phyloP scores from a whole-genome alignment of 2,888 invertebrate genomes.

The Lasioglossum leucozonium region DNA sequence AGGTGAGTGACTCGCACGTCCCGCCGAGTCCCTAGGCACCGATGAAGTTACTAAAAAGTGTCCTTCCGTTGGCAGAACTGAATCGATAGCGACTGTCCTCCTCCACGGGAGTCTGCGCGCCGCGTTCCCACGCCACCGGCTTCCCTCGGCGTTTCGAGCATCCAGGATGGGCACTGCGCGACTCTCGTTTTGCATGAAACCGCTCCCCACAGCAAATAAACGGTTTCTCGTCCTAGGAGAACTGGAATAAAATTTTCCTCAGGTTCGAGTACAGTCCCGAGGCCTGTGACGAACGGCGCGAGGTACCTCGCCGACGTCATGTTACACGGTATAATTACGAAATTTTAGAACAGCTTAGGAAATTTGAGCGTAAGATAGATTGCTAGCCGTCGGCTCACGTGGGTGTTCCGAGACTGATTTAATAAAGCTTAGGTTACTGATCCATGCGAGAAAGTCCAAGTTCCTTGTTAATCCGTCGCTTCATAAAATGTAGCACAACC shows the following conservation, averaged over 20 bases:
- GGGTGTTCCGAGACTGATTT: background rate
- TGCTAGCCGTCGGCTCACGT: background rate
- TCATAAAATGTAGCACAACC: background rate
- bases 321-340: background rate
- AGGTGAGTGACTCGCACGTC: background rate
- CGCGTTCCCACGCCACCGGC: conserved; percentile 48
- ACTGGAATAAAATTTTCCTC: background rate
- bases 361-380: background rate
- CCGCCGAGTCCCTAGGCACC: conserved; percentile 56
- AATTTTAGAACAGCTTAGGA: conserved; percentile 4
- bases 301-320: background rate
- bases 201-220: background rate
- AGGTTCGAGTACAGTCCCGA: background rate
- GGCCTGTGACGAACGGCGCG: no score
- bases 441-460: background rate
- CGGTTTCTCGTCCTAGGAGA: background rate
- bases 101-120: conserved; percentile 73
- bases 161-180: conserved; percentile 67
- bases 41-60: conserved; percentile 69
- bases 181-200: background rate
- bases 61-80: conserved; percentile 79
- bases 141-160: conserved; percentile 70
- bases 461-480: background rate
- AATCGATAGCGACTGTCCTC: conserved; percentile 79
- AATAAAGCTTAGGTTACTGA: background rate